Evolutionary conservation across 2,113 vertebrate genomes (phyloP).

Genomic region (Ellobius talpinus): DNA sequence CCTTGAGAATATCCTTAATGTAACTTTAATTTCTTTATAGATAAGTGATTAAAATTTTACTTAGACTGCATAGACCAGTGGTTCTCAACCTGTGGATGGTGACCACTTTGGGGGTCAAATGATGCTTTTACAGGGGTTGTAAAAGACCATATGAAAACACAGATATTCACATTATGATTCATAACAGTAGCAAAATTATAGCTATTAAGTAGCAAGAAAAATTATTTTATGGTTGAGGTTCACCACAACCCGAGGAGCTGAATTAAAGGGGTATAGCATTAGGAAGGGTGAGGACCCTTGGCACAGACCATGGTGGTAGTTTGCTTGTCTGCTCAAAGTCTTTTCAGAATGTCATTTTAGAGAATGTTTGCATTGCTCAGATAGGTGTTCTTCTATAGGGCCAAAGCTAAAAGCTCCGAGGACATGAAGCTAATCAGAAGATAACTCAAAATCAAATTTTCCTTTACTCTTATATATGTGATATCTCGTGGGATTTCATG

Average conservation of each 20-base stretch:
- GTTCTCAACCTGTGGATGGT: not conserved
- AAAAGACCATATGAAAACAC: not conserved
- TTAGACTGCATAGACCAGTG: not conserved
- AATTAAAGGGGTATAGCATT: not conserved
- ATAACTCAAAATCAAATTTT: not conserved
- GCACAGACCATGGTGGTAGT: not conserved
- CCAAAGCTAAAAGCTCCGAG: not conserved
- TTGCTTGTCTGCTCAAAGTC: not conserved
- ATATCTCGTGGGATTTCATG: not conserved
- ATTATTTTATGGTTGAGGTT: not conserved
- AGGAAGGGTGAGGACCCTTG: not conserved
- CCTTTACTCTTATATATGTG: not conserved
- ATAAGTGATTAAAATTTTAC: not conserved
- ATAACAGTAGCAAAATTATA: not conserved
- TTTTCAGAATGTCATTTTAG: slow-evolving; percentile 1
- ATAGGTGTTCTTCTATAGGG: not conserved
- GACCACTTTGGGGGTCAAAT: not conserved
- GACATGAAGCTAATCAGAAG: not conserved
- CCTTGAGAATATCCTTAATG: not conserved
- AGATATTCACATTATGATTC: not conserved
- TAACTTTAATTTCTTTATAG: not conserved
- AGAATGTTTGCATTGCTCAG: not conserved
- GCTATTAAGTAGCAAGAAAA: not conserved
- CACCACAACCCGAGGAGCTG: not conserved
- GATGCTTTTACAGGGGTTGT: not conserved